Percentiles rank a stretch among this genome's conserved stretches.
Conservation (phyloP, 2,113 vertebrate species). For the Crotalus helleri region DNA sequence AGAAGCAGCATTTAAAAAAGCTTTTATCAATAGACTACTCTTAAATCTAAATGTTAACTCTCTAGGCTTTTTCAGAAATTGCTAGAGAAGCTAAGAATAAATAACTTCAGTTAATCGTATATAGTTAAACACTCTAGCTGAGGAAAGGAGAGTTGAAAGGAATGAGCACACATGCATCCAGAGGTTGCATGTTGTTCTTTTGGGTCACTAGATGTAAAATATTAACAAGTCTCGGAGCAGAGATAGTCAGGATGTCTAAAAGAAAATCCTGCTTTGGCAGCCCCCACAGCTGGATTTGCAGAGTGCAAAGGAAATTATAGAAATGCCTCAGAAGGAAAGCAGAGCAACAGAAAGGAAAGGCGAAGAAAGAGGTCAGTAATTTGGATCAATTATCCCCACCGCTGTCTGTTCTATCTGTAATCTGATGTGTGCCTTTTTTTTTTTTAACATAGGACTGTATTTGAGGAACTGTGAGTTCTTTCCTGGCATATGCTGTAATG, state of each 20-base stretch:
- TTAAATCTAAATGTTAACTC: conserved; percentile 11
- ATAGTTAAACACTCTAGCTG: conserved; percentile 17
- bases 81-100: conserved; percentile 9
- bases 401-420: not conserved
- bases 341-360: conserved; percentile 14
- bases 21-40: conserved; percentile 1
- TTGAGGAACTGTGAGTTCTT: not conserved
- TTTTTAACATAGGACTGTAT: not conserved
- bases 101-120: conserved; percentile 16
- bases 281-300: not conserved
- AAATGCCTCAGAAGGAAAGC: conserved; percentile 37
- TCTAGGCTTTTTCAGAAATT: not conserved
- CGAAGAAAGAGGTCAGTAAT: conserved; percentile 51
- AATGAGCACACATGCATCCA: not conserved
- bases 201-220: conserved; percentile 39
- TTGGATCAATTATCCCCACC: not conserved
- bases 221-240: conserved; percentile 47
- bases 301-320: not conserved
- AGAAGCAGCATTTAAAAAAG: not conserved
- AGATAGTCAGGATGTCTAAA: conserved; percentile 1
- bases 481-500: not conserved
- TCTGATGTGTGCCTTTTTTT: not conserved
- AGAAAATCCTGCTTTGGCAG: conserved; percentile 4
- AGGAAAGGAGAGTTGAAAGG: not conserved
- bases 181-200: conserved; percentile 32